A percentile compares a stretch with the other conserved stretches of the same genome.
These are phyloP conservation scores for Halcyon leucocephala DNA, from an alignment of 2,797 vertebrate genomes.

Conservation along the genomic window DNA sequence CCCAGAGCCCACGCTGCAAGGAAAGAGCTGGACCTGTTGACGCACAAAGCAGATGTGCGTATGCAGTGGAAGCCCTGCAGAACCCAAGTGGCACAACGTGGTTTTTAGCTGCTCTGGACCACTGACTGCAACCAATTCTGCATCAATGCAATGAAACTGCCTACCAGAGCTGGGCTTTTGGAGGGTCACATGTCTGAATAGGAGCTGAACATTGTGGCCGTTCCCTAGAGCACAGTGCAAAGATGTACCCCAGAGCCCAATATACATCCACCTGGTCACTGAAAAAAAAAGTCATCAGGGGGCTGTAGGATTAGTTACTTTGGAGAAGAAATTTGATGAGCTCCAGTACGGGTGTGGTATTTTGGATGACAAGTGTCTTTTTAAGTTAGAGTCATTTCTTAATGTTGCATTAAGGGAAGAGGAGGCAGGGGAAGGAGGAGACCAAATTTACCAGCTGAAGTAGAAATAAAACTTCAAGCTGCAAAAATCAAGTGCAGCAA, in stretches of 20 bases:
- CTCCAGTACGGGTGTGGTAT: neutral
- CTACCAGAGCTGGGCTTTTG: neutral
- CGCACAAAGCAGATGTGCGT: rapidly evolving
- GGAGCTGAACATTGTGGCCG: neutral
- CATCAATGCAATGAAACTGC: neutral
- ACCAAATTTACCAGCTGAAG: neutral
- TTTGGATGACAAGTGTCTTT: neutral
- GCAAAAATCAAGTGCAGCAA: neutral
- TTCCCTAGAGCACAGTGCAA: neutral
- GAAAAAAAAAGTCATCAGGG: neutral
- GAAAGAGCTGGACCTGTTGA: neutral
- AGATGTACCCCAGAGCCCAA: neutral
- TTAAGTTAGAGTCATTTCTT: neutral
- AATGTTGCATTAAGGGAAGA: neutral
- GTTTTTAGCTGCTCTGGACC: neutral
- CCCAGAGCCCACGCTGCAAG: neutral
- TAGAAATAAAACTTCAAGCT: neutral
- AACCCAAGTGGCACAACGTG: neutral
- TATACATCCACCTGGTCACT: neutral
- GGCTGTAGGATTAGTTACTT: neutral
- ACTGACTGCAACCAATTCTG: neutral
- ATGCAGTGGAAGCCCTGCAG: neutral
- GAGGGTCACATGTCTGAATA: neutral
- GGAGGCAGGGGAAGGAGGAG: neutral
- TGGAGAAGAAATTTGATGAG: neutral